These are phyloP conservation scores for Drosophila neutralis DNA, from an alignment of 2,888 invertebrate species.

Conservation along the genomic window DNA sequence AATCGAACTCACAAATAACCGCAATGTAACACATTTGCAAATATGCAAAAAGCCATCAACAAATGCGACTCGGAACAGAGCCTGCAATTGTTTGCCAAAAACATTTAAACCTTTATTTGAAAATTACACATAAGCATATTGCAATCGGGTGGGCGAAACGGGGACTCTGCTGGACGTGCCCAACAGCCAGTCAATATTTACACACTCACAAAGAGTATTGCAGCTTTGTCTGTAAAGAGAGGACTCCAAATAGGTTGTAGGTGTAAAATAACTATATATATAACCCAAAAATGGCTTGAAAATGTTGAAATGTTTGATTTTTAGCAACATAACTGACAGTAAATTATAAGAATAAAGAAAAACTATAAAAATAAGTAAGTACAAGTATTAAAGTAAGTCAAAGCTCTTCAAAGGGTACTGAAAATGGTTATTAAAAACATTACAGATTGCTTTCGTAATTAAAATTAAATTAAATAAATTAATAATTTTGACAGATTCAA, in stretches of 20 bases:
- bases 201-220: constrained; percentile 16
- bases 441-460: too few species aligned
- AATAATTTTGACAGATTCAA: background rate
- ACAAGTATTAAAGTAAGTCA: background rate
- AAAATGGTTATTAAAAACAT: too few species aligned
- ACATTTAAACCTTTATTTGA: constrained; percentile 78
- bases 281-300: background rate
- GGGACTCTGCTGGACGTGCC: constrained; percentile 14
- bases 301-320: background rate
- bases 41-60: constrained; percentile 70
- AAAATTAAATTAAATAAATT: background rate
- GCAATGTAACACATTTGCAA: constrained; percentile 77
- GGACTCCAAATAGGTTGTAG: background rate
- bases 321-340: background rate
- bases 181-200: constrained; percentile 39
- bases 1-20: constrained; percentile 75
- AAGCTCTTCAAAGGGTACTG: background rate
- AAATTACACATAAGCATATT: constrained; percentile 79
- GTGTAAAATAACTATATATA: background rate
- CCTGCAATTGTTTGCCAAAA: constrained; percentile 77
- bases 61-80: constrained; percentile 28
- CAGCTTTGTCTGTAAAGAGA: background rate
- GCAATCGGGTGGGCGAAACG: constrained; percentile 20
- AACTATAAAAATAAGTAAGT: background rate
- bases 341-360: background rate